Conservation (phyloP, 2,797 vertebrate species). For the Danio kyathit region DNA sequence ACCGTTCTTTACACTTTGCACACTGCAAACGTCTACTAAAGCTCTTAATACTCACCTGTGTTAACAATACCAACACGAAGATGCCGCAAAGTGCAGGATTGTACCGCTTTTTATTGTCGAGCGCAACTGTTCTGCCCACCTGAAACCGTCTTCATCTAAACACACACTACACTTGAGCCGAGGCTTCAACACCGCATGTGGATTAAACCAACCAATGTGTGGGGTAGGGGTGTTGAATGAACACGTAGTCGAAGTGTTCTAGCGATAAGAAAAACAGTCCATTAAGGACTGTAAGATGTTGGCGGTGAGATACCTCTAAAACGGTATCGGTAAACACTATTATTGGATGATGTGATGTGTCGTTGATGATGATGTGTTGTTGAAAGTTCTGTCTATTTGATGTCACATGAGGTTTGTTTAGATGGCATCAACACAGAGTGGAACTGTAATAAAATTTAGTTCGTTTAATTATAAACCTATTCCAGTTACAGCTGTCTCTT, state of each 20-base stretch:
- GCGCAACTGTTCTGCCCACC: conserved; percentile 19
- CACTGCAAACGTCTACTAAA: background rate
- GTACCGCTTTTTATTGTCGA: background rate
- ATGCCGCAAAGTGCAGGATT: conserved; percentile 8
- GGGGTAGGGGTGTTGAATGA: conserved; percentile 24
- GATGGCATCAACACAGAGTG: background rate
- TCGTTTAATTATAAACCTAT: background rate
- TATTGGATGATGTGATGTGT: too few species aligned
- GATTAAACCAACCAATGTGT: conserved; percentile 52
- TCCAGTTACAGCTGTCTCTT: background rate
- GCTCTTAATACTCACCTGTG: conserved; percentile 32
- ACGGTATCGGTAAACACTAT: too few species aligned
- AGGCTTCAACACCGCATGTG: conserved; percentile 40
- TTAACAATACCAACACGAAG: conserved; percentile 8
- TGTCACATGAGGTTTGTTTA: background rate
- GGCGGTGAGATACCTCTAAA: too few species aligned
- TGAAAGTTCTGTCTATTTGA: background rate
- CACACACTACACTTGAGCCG: conserved; percentile 12
- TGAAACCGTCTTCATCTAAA: conserved; percentile 31
- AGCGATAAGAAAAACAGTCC: background rate
- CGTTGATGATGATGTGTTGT: too few species aligned
- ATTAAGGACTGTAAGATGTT: background rate
- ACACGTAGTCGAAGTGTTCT: background rate
- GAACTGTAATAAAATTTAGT: conserved; percentile 13
- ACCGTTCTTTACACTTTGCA: conserved; percentile 11